Evolutionary conservation across 2,797 vertebrate species (phyloP).

Genomic region (Gambusia yucatana): DNA sequence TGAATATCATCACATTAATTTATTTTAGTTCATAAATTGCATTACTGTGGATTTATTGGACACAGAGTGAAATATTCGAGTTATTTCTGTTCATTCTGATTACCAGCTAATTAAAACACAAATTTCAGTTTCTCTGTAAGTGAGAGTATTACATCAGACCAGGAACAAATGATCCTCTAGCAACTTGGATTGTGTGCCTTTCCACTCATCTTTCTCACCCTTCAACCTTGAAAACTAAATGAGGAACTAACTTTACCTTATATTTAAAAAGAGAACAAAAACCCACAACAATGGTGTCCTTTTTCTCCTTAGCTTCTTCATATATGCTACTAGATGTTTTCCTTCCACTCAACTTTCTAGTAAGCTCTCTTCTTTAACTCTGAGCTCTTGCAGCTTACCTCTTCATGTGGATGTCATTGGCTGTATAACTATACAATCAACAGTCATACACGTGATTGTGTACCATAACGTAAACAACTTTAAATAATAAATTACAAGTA

Average conservation of each 20-base stretch:
- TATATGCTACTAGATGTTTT: background rate
- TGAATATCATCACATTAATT: background rate
- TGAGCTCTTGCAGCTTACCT: background rate
- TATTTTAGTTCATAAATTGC: background rate
- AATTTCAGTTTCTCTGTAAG: background rate
- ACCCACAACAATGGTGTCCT: background rate
- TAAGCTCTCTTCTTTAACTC: background rate
- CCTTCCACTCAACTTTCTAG: background rate
- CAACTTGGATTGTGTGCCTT: background rate
- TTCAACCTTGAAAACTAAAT: background rate
- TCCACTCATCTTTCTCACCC: background rate
- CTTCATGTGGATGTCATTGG: background rate
- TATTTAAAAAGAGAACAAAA: background rate
- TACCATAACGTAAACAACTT: background rate
- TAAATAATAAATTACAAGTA: background rate
- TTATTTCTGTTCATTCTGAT: background rate
- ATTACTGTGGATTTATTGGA: background rate
- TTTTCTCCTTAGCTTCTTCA: background rate
- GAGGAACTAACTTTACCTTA: background rate
- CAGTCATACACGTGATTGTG: background rate
- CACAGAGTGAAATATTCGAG: background rate
- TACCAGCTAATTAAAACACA: background rate
- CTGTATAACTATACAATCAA: background rate
- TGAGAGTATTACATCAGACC: background rate
- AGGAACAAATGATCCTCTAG: background rate